A percentile compares a stretch with the other conserved stretches of the same genome.
phyloP scores from a whole-genome alignment of 2,888 invertebrate species.

The Tachina fera region DNA sequence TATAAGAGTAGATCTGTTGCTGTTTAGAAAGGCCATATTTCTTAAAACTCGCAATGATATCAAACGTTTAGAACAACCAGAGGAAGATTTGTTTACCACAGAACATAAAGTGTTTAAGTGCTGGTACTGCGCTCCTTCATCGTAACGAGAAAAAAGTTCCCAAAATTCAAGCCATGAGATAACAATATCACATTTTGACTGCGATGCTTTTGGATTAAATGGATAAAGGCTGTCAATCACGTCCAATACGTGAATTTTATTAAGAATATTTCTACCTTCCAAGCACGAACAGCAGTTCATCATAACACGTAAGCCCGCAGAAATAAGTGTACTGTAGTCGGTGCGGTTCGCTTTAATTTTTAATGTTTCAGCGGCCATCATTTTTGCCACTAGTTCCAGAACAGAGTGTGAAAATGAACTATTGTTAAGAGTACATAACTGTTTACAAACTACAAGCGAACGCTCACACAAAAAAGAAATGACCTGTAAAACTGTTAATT shows the following conservation, averaged over 20 bases:
- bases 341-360: constrained; percentile 75
- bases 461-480: constrained; percentile 79
- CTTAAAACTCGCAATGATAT: constrained; percentile 79
- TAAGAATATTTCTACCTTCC: constrained; percentile 80
- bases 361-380: constrained; percentile 78
- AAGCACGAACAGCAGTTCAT: constrained; percentile 80
- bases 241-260: constrained; percentile 79
- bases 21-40: constrained; percentile 80
- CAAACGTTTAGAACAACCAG: constrained; percentile 72
- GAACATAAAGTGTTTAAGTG: constrained; percentile 77
- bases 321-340: constrained; percentile 72
- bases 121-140: constrained; percentile 77
- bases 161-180: constrained; percentile 80
- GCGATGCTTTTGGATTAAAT: constrained; percentile 73
- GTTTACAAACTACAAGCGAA: constrained; percentile 80
- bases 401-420: constrained; percentile 77
- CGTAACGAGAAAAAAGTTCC: constrained; percentile 80
- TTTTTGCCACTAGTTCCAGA: constrained; percentile 77
- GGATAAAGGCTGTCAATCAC: constrained; percentile 80
- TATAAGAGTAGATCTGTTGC: constrained; percentile 78
- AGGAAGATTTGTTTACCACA: constrained; percentile 74
- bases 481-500: constrained; percentile 75
- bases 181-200: constrained; percentile 76
- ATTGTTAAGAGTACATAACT: constrained; percentile 75
- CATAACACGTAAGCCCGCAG: constrained; percentile 77